Conservation (phyloP, 2,888 invertebrate species). For the Apodemia mormo region DNA sequence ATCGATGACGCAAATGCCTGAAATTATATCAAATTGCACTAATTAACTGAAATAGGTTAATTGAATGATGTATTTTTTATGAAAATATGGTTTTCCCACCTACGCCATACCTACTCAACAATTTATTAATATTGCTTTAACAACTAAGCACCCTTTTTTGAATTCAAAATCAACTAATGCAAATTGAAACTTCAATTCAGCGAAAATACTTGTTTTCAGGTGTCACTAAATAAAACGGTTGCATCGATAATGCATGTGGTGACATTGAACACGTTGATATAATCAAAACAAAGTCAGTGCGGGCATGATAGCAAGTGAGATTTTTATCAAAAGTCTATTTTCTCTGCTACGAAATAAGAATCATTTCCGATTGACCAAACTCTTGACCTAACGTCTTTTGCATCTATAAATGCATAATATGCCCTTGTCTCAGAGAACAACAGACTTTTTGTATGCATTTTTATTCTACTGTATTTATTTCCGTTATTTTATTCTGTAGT, state of each 20-base stretch:
- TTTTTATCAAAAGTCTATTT: conserved; percentile 1
- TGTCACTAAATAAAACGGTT: neutral
- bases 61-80: too few relatives aligned
- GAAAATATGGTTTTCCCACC: too few relatives aligned
- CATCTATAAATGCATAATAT: too few relatives aligned
- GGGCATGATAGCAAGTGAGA: neutral
- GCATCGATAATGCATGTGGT: neutral
- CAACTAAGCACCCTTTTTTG: conserved; percentile 1
- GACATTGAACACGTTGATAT: conserved; percentile 1
- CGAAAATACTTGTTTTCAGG: neutral
- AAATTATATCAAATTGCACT: too few relatives aligned
- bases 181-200: neutral
- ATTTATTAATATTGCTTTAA: neutral
- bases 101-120: neutral
- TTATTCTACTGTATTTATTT: neutral
- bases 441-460: neutral
- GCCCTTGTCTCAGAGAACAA: too few relatives aligned
- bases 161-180: conserved; percentile 8
- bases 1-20: too few relatives aligned
- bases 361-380: conserved; percentile 9
- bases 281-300: conserved; percentile 5
- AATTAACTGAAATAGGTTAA: too few relatives aligned
- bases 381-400: neutral
- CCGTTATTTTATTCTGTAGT: neutral
- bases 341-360: conserved; percentile 17